Base-by-base conservation (phyloP, 2,797 vertebrate species). In the Tapirus indicus region DNA sequence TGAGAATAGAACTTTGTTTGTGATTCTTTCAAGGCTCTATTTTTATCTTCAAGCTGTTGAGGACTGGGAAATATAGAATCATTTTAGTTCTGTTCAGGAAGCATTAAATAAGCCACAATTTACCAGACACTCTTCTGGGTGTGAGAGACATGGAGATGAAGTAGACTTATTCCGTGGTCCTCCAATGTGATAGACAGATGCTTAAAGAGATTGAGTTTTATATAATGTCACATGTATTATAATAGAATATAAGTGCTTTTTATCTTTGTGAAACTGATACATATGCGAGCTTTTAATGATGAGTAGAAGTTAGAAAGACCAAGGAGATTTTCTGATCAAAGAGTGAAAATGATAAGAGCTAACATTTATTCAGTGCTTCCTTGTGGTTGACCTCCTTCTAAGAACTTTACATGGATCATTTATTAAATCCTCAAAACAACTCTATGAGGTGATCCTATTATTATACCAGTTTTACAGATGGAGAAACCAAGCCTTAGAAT, bases 41-140 rank as follows among this genome's bases (percentile, higher is more conserved):
- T 95, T 96, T 95, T 86, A 32, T 78, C 35, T 89, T 72, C 16
- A 95, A 71, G 72, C n/a, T 91, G 52, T 52, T 80, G 49, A 80
- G 4, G 47, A 38, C 8, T 91, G 25, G 8, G 44, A 88, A 64
- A 77, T 66, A 91, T 0, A 88, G 23, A 41, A 69, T 66, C 17
- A 23, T 25, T 79, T 88, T 69, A 78, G 44, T 77, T 88, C 44
- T 93, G 23, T 41, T 90, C 7, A 49, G 23, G 32, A 88, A 25
- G 38, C 27, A 79, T 66, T 80, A 80, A 71, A 74, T 85, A 12
- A 84, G 1, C 3, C 17, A 79, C 18, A 93, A 84, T 84, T 91
- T 95, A 49, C 64, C 68, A 78, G 49, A 27, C 56, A 72, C 6
- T 93, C 25, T 84, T 71, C 64, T 69, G 49, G 32, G 23, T 74